Conservation (phyloP, 2,113 vertebrate genomes). For the Motacilla tschutschensis region DNA sequence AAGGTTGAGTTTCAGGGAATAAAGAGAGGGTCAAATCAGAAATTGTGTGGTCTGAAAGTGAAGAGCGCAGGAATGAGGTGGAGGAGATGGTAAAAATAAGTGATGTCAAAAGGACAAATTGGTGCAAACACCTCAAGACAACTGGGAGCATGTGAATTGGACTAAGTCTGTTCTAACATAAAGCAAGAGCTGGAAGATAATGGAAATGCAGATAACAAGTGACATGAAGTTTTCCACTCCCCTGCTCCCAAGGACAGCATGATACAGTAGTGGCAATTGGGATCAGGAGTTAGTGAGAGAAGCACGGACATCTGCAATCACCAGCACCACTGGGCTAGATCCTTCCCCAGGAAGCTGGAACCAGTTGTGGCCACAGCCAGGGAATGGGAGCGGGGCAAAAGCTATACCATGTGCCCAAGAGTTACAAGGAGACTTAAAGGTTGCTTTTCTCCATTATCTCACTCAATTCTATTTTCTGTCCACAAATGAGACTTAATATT, state of each 20-base stretch:
- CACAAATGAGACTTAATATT: neutral
- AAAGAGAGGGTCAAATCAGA: neutral
- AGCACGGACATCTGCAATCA: neutral
- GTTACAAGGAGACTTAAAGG: neutral
- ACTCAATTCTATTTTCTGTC: neutral
- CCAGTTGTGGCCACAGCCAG: fast-evolving
- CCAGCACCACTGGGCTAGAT: neutral
- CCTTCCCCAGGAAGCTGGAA: neutral
- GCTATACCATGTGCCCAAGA: neutral
- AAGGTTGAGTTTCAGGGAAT: neutral
- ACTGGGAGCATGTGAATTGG: neutral
- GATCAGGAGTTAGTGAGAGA: neutral
- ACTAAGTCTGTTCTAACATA: neutral
- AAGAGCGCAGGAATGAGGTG: neutral
- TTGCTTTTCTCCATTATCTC: neutral
- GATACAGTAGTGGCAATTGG: neutral
- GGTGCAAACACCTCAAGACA: neutral
- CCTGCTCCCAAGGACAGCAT: neutral
- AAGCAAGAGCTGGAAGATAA: neutral
- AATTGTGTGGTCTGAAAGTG: neutral
- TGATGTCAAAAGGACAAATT: neutral
- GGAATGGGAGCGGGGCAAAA: neutral
- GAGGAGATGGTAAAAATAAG: neutral
- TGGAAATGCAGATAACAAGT: neutral
- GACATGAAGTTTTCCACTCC: neutral